These are phyloP conservation scores for Elanus axillaris DNA, from an alignment of 2,113 vertebrate species.

Conservation along the genomic window DNA sequence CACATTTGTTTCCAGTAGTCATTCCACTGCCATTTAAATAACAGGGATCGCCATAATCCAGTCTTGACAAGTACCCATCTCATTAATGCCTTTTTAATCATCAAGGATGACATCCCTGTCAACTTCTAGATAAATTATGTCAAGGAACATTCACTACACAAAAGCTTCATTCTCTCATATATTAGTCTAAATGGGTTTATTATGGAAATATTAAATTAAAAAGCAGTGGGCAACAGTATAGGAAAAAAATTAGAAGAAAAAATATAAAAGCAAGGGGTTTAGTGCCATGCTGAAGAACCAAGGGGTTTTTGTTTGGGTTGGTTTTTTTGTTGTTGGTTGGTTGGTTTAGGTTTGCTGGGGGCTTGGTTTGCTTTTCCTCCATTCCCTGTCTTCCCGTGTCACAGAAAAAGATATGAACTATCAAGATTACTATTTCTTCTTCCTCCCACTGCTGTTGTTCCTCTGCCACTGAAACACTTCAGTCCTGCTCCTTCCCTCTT, in stretches of 20 bases:
- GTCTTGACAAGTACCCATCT: slow-evolving; percentile 65
- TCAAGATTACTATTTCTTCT: not conserved
- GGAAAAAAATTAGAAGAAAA: not conserved
- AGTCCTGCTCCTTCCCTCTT: not conserved
- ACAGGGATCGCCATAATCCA: slow-evolving; percentile 38
- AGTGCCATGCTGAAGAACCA: not conserved
- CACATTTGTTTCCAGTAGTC: not conserved
- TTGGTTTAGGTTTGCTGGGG: not conserved
- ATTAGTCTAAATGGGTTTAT: slow-evolving; percentile 38
- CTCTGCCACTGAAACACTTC: not conserved
- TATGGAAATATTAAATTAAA: slow-evolving; percentile 18
- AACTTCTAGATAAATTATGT: slow-evolving; percentile 60
- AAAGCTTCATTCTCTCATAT: not conserved
- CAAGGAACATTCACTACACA: slow-evolving; percentile 59
- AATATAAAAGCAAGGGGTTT: not conserved
- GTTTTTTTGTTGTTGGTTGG: not conserved
- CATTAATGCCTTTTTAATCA: slow-evolving; percentile 74
- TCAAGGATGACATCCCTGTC: slow-evolving; percentile 59
- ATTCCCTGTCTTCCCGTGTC: not conserved
- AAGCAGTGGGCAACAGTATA: not conserved
- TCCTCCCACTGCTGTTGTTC: not conserved
- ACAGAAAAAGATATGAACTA: not conserved
- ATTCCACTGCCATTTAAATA: slow-evolving; percentile 41
- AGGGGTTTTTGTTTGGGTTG: fast-evolving
- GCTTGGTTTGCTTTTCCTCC: not conserved